Conservation (phyloP, 2,888 invertebrate species). For the Drosophila infuscata region DNA sequence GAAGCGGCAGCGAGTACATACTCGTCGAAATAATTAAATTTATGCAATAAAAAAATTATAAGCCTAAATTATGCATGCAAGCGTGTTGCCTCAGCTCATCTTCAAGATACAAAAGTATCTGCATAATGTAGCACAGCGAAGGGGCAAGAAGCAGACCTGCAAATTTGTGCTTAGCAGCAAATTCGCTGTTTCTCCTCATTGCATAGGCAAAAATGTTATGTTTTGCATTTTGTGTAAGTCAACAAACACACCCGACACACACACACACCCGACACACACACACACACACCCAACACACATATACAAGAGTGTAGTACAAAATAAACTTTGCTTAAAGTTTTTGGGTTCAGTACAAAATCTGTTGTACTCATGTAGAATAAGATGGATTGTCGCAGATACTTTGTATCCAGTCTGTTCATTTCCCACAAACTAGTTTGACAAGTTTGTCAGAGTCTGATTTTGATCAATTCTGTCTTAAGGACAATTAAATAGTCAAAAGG, state of each 20-base stretch:
- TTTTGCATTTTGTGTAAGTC: neutral
- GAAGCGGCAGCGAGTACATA: neutral
- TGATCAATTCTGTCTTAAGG: neutral
- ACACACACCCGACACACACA: neutral
- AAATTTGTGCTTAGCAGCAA: constrained; percentile 1
- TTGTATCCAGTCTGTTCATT: neutral
- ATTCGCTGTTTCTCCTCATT: constrained; percentile 1
- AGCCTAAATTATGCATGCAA: constrained; percentile 61
- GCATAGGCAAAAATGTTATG: neutral
- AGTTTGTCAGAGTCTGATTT: neutral
- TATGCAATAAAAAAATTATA: constrained; percentile 56
- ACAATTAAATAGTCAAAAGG: neutral
- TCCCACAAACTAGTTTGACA: neutral
- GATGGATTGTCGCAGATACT: neutral
- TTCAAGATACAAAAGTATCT: constrained; percentile 42
- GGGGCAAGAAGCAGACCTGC: neutral
- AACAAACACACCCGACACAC: neutral
- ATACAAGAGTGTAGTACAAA: neutral
- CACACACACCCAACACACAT: neutral
- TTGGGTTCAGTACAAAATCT: neutral
- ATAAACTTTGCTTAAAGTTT: neutral
- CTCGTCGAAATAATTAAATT: constrained; percentile 53
- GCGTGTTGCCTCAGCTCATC: constrained; percentile 50
- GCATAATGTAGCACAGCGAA: constrained; percentile 42
- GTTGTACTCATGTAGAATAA: neutral